A percentile compares a stretch with the other conserved stretches of the same genome.
These are phyloP conservation scores for Eolophus roseicapilla DNA, from an alignment of 2,113 vertebrate genomes.

Conservation along the genomic window DNA sequence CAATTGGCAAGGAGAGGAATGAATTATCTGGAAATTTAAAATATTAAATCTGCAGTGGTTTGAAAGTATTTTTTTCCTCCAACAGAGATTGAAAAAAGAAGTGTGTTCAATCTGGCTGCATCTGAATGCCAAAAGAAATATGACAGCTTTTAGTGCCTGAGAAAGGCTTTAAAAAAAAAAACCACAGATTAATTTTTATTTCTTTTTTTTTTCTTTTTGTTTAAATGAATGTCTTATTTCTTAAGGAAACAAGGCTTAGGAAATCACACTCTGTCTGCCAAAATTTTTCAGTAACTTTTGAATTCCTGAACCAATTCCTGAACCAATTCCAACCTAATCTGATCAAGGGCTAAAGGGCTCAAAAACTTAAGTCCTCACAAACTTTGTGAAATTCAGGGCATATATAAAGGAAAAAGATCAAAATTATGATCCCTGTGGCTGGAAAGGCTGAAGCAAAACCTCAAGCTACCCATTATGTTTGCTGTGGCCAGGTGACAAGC, in stretches of 20 bases:
- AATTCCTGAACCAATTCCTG: background rate
- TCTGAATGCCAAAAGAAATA: constrained; percentile 47
- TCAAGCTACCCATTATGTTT: background rate
- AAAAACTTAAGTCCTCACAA: background rate
- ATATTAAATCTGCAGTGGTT: constrained; percentile 25
- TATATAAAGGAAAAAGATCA: background rate
- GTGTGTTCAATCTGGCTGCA: constrained; percentile 9
- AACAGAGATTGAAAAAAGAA: background rate
- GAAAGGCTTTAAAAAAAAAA: background rate
- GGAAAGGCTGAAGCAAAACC: background rate
- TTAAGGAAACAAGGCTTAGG: background rate
- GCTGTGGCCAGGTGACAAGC: background rate
- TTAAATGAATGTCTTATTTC: background rate
- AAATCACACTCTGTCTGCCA: background rate
- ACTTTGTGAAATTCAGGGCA: background rate
- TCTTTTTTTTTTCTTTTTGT: background rate
- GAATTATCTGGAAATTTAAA: constrained; percentile 34
- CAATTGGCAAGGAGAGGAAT: background rate
- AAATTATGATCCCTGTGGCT: background rate
- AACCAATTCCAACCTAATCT: background rate
- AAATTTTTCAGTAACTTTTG: constrained; percentile 5
- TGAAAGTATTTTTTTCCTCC: background rate
- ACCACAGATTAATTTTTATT: background rate
- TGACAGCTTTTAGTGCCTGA: background rate
- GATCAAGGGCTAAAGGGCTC: background rate